Conservation (phyloP, 1,140 invertebrate genomes). For the Philopotamus ludificatus region DNA sequence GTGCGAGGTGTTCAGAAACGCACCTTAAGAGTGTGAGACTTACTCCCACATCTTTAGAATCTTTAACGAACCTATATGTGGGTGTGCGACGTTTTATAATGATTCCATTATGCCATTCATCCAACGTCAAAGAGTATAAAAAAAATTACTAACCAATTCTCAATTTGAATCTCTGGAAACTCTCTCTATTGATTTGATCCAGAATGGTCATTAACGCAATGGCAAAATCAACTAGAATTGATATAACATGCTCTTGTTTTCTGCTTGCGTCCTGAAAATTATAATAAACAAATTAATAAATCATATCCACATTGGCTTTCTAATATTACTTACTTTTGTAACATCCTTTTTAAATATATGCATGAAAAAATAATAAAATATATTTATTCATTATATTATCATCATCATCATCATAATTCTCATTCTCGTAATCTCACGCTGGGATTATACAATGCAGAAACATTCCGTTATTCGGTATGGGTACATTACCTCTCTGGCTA, state of each 20-base stretch:
- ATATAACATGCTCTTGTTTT: slow-evolving; percentile 83
- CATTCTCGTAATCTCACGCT: too few relatives aligned
- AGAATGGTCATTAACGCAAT: slow-evolving; percentile 88
- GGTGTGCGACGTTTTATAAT: neutral
- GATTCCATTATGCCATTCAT: neutral
- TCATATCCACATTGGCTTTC: slow-evolving; percentile 1
- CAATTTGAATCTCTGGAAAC: slow-evolving; percentile 92
- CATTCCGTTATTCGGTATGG: too few relatives aligned
- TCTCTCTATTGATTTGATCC: slow-evolving; percentile 94
- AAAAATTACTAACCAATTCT: slow-evolving; percentile 90
- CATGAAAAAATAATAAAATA: neutral
- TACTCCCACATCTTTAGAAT: too few relatives aligned
- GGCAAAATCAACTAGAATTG: slow-evolving; percentile 90
- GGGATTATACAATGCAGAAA: too few relatives aligned
- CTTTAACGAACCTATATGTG: neutral
- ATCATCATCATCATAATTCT: too few relatives aligned
- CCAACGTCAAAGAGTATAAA: slow-evolving; percentile 40
- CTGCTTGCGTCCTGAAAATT: slow-evolving; percentile 65
- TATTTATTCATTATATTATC: too few relatives aligned
- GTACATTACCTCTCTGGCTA: too few relatives aligned
- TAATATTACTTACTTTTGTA: slow-evolving; percentile 4
- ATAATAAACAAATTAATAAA: slow-evolving; percentile 14
- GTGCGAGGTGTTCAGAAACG: too few relatives aligned
- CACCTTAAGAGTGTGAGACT: too few relatives aligned
- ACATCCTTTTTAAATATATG: slow-evolving; percentile 1